phyloP scores from a whole-genome alignment of 2,888 invertebrate genomes.

The Dryadula phaetusa region DNA sequence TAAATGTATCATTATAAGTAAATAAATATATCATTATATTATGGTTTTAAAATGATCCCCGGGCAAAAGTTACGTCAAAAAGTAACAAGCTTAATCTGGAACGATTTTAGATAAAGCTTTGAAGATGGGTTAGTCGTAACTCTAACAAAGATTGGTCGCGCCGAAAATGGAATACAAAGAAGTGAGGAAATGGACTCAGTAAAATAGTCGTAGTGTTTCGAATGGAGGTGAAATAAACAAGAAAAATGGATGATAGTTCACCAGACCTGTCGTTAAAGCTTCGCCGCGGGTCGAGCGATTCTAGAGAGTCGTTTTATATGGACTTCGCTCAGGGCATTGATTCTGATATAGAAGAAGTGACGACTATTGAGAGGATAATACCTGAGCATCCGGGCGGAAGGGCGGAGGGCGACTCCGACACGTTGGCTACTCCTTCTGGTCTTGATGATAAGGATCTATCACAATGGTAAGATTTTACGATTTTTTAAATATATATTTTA shows the following conservation, averaged over 20 bases:
- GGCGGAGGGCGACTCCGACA: constrained; percentile 77
- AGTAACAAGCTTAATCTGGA: constrained; percentile 30
- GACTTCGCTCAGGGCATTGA: constrained; percentile 96
- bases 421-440: constrained; percentile 79
- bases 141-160: constrained; percentile 40
- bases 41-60: constrained; percentile 37
- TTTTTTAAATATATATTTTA: neutral
- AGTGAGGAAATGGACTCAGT: constrained; percentile 54
- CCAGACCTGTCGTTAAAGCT: constrained; percentile 94
- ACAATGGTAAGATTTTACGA: constrained; percentile 67
- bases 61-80: constrained; percentile 21
- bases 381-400: constrained; percentile 79
- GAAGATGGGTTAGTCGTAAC: constrained; percentile 51
- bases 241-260: constrained; percentile 89
- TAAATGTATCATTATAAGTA: neutral
- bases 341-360: constrained; percentile 94
- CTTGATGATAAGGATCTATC: constrained; percentile 79
- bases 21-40: neutral
- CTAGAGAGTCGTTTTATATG: constrained; percentile 95
- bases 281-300: constrained; percentile 93
- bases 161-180: constrained; percentile 58
- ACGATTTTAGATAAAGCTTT: constrained; percentile 39
- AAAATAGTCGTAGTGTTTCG: constrained; percentile 50
- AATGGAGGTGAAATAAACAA: constrained; percentile 50
- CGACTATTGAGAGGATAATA: constrained; percentile 86